Base-by-base conservation (phyloP, 2,797 vertebrate genomes). In the Nannoperca obscura region DNA sequence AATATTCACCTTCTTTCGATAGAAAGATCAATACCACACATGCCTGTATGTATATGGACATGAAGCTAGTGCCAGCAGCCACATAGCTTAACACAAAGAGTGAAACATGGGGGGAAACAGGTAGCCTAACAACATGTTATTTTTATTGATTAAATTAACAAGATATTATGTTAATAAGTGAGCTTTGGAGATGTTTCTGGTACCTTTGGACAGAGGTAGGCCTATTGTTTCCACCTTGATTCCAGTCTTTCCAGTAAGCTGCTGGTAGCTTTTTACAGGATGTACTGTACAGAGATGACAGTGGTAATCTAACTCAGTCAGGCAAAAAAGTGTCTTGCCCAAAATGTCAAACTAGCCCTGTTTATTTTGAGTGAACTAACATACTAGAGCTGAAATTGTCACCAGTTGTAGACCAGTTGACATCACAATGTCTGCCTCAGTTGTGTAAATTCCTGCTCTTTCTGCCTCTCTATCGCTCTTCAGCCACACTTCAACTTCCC, bases 161-260 rank as follows among this genome's bases (percentile, higher is more conserved):
- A 24, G 2, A 53, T 9, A 10, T 27, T 27, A 20, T 9, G 14
- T 27, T 27, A 20, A 40, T 71, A 5, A 49, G 15, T 49, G 14
- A 27, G 8, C 47, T 71, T 7, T 7, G 14, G 7, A 38, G 22
- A 6, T 40, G 17, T 19, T 54, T 42, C 42, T 15, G 24, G 14
- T 19, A 27, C 30, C 7, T 47, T 27, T 49, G 40, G 40, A 47
- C 12, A n/a, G 27, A 61, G 27, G 15, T 38, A 27, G 30, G n/a
- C 58, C 10, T 15, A 27, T 24, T 22, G n/a, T 24, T 63, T 19
- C 15, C 27, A 11, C 4, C 3, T 9, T n/a, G 14, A 30, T 38
- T 38, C 30, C 74, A 47, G 27, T 64, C 24, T 50, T 36, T 57
- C 36, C 36, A 38, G 36, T 58, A 52, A 58, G 34, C 34, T 44